Conservation (phyloP, 2,113 vertebrate species). For the Oreochromis aureus region DNA sequence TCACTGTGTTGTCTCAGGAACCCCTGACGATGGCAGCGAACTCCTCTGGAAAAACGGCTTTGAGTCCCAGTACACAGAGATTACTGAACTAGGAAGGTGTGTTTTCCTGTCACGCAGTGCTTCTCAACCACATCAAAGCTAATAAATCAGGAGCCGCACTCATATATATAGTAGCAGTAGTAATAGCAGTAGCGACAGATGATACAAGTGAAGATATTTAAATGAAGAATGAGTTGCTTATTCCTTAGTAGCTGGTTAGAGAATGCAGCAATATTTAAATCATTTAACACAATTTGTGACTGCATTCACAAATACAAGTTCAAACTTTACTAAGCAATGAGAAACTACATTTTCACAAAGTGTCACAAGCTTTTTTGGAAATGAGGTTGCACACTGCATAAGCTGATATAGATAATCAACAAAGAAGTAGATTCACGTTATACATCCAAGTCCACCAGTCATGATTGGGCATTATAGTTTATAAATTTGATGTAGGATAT, state of each 20-base stretch:
- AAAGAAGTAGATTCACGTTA: background rate
- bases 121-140: background rate
- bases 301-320: background rate
- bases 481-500: background rate
- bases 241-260: background rate
- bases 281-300: background rate
- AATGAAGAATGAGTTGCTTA: background rate
- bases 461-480: background rate
- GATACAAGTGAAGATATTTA: background rate
- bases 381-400: background rate
- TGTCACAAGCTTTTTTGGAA: background rate
- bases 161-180: background rate
- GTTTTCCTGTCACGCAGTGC: background rate
- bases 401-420: background rate
- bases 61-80: conserved; percentile 89
- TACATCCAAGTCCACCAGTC: background rate
- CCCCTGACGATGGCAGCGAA: conserved; percentile 81
- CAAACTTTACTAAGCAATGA: background rate
- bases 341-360: background rate
- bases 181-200: background rate
- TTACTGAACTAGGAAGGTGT: conserved; percentile 94
- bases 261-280: background rate
- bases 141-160: background rate
- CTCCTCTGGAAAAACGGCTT: conserved; percentile 93
- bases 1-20: conserved; percentile 66